Conservation (phyloP, 2,888 invertebrate species). For the Lottia scabra region DNA sequence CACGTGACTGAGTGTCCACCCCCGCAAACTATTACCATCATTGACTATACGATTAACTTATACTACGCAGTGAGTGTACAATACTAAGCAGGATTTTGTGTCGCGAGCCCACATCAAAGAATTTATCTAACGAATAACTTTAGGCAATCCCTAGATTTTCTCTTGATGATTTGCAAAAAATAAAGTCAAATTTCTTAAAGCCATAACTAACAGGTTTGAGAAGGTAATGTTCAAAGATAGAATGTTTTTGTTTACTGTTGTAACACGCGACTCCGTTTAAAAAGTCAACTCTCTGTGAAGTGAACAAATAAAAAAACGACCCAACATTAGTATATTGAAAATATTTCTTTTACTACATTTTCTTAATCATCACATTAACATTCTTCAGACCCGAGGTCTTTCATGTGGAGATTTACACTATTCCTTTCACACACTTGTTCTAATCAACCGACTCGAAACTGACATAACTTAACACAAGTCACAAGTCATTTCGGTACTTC, state of each 20-base stretch:
- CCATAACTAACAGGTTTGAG: background rate
- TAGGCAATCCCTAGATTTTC: background rate
- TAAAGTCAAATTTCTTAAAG: conserved; percentile 2
- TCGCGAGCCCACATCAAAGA: conserved; percentile 3
- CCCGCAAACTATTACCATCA: background rate
- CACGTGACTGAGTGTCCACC: background rate
- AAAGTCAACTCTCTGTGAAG: background rate
- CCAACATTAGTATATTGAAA: background rate
- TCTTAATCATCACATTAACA: conserved; percentile 3
- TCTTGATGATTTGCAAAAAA: conserved; percentile 4
- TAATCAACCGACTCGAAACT: background rate
- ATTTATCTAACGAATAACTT: conserved; percentile 3
- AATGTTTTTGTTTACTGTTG: background rate
- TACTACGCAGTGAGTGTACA: background rate
- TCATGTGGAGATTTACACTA: background rate
- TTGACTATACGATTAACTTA: background rate
- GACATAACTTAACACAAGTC: no score
- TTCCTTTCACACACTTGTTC: background rate
- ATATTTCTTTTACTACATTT: background rate
- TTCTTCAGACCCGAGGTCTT: background rate
- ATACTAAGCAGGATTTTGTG: background rate
- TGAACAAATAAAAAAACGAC: background rate
- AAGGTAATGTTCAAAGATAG: background rate
- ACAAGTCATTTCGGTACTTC: no score
- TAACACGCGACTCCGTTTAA: conserved; percentile 5